Base-by-base conservation (phyloP, 2,888 invertebrate species). In the Calliopum simillimum region DNA sequence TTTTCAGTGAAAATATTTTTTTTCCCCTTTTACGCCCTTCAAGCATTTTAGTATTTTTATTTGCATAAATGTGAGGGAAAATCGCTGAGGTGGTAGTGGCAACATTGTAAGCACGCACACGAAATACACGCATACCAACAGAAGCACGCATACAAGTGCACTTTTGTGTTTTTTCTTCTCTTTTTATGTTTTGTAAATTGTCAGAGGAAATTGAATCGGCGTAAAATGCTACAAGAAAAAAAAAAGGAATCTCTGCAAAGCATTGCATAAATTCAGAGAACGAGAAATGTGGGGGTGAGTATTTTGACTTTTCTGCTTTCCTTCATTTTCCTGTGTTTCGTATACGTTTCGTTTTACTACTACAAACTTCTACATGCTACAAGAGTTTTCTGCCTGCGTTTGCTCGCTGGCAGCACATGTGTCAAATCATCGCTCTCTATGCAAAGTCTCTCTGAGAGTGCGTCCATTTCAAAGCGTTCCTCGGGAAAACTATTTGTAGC, bases 311-410 rank as follows among this genome's bases (percentile, higher is more conserved):
- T 33, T 33, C 11, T 3, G 47, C 14, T 49, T 19, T 62, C 13
- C 33, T 21, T 25, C 58, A 16, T 61, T 41, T 61, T 43, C 59
- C 19, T 12, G 16, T 4, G 4, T 44, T 61, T 61, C 41, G 25
- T 11, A 14, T 61, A 5, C 59, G 49, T 61, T 43, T 61, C 19
- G 4, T 13, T 13, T 61, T 51, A 51, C 33, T 63, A 63, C 49
- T 23, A 47, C 33, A 8, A 33, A 33, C 2, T 21, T 63, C 51
- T 51, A 49, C 63, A 63, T 23, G 47, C n/a, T 25, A 12, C 16
- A 21, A 11, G n/a, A 11, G 47, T 49, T 25, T 21, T 16, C 43
- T 43, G 59, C 59, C 43, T 61, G 59, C 59, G 41, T 43, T 44
- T 19, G 8, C 3, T 19, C 43, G 19, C 41, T 2, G 13, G 6